phyloP scores from a whole-genome alignment of 1,140 invertebrate genomes.

The Drosophila ficusphila region DNA sequence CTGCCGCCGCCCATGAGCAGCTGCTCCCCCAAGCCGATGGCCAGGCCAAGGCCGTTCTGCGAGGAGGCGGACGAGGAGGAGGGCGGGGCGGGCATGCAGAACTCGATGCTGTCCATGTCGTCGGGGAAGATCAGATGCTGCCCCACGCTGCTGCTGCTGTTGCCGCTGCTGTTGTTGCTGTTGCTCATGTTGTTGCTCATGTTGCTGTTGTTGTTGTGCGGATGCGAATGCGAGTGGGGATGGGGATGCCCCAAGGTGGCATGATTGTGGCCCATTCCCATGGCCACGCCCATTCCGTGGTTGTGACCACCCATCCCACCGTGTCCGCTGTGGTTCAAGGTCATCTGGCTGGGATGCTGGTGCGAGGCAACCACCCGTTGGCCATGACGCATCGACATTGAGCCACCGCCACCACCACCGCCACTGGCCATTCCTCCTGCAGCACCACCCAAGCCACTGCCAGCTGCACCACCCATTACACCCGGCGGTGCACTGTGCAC shows the following conservation, averaged over 20 bases:
- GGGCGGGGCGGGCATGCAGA: conserved; percentile 73
- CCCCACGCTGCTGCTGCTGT: conserved; percentile 11
- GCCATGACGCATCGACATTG: conserved; percentile 59
- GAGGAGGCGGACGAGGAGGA: conserved; percentile 58
- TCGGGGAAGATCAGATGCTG: conserved; percentile 76
- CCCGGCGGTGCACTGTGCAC: conserved; percentile 56
- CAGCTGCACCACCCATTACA: no score
- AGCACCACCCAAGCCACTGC: background rate
- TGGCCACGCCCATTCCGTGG: background rate
- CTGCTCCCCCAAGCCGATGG: conserved; percentile 49
- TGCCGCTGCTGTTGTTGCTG: conserved; percentile 29
- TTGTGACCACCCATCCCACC: conserved; percentile 32
- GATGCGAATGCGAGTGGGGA: conserved; percentile 46
- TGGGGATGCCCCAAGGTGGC: conserved; percentile 71
- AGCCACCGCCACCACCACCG: conserved; percentile 21
- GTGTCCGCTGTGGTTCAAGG: conserved; percentile 40
- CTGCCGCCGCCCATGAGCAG: conserved; percentile 62
- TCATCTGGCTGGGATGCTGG: conserved; percentile 41
- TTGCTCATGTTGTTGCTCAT: conserved; percentile 20
- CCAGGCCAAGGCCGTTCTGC: conserved; percentile 43
- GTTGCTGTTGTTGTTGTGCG: conserved; percentile 35
- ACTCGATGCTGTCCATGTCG: conserved; percentile 81
- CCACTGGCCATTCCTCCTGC: no score
- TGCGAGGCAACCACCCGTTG: conserved; percentile 26
- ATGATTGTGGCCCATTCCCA: background rate